Percentiles rank a stretch among this genome's conserved stretches.
These are phyloP conservation scores for Campoletis sonorensis DNA, from an alignment of 1,140 invertebrate species.

Conservation along the genomic window DNA sequence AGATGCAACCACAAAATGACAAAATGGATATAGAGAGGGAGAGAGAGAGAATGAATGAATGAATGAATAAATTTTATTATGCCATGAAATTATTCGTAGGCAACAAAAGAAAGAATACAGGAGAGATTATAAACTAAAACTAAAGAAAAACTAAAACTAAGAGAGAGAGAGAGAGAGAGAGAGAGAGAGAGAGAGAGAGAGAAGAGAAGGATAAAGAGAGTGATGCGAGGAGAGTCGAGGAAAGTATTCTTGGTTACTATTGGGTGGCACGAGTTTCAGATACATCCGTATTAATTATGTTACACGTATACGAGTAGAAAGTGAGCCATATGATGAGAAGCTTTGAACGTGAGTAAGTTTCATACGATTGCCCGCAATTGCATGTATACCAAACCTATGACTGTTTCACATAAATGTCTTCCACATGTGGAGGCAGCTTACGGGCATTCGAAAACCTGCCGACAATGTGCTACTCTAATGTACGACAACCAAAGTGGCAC, in stretches of 20 bases:
- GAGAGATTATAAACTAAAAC: too few relatives aligned
- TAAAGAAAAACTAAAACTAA: too few relatives aligned
- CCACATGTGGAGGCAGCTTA: background rate
- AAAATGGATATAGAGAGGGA: too few relatives aligned
- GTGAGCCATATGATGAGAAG: slow-evolving; percentile 64
- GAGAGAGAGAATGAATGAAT: too few relatives aligned
- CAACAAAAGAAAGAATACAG: too few relatives aligned
- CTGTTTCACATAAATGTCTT: background rate
- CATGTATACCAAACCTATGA: background rate
- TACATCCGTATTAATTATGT: background rate
- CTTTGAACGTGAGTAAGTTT: slow-evolving; percentile 35
- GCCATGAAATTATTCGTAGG: too few relatives aligned
- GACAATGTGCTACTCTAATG: slow-evolving; percentile 28
- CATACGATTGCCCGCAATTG: background rate
- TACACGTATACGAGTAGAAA: slow-evolving; percentile 63
- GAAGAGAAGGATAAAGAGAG: too few relatives aligned
- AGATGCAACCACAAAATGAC: too few relatives aligned
- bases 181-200: background rate
- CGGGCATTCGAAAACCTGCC: slow-evolving; percentile 14
- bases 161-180: background rate
- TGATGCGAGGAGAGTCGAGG: background rate
- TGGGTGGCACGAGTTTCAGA: slow-evolving; percentile 60
- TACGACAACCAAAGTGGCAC: slow-evolving; percentile 8
- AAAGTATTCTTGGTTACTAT: slow-evolving; percentile 54
- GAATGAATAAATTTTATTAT: too few relatives aligned